These are phyloP conservation scores for Chloroclystis v-ata DNA, from an alignment of 2,888 invertebrate genomes.

Conservation along the genomic window DNA sequence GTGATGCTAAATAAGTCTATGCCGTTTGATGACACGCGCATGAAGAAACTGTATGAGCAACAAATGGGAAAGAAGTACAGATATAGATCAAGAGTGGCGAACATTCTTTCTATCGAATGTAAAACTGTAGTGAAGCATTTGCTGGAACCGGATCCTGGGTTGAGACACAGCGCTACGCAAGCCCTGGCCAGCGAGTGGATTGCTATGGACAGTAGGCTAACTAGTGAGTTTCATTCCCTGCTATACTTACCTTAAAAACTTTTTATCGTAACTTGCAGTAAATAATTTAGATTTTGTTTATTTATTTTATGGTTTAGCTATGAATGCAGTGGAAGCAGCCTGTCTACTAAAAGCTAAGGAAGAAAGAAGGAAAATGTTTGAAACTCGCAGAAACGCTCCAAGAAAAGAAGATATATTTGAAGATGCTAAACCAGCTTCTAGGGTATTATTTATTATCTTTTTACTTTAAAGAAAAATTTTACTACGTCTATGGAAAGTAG, in stretches of 20 bases:
- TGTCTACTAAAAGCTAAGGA: slow-evolving; percentile 79
- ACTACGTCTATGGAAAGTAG: not conserved
- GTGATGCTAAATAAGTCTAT: slow-evolving; percentile 90
- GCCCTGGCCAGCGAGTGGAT: slow-evolving; percentile 81
- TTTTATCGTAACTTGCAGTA: too few relatives aligned
- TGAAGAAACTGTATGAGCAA: slow-evolving; percentile 83
- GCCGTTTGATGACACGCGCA: slow-evolving; percentile 89
- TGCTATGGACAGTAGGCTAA: slow-evolving; percentile 82
- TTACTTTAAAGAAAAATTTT: not conserved
- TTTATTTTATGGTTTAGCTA: slow-evolving; percentile 42
- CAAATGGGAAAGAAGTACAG: slow-evolving; percentile 81
- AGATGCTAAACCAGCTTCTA: slow-evolving; percentile 44
- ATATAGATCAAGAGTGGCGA: slow-evolving; percentile 79
- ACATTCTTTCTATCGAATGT: slow-evolving; percentile 76
- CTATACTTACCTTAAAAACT: too few relatives aligned
- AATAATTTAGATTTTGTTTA: too few relatives aligned
- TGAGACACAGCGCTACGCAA: slow-evolving; percentile 78
- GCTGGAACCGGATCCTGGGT: slow-evolving; percentile 82
- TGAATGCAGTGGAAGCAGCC: slow-evolving; percentile 79
- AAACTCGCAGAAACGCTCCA: slow-evolving; percentile 40
- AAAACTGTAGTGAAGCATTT: slow-evolving; percentile 81
- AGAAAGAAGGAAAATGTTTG: slow-evolving; percentile 57
- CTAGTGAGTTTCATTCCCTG: slow-evolving; percentile 50
- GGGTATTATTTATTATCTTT: slow-evolving; percentile 35
- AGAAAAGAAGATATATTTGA: slow-evolving; percentile 60